Percentiles rank a stretch among this genome's conserved stretches.
Evolutionary conservation across 2,888 invertebrate species (phyloP).

Genomic region (Drosophila bunnanda): DNA sequence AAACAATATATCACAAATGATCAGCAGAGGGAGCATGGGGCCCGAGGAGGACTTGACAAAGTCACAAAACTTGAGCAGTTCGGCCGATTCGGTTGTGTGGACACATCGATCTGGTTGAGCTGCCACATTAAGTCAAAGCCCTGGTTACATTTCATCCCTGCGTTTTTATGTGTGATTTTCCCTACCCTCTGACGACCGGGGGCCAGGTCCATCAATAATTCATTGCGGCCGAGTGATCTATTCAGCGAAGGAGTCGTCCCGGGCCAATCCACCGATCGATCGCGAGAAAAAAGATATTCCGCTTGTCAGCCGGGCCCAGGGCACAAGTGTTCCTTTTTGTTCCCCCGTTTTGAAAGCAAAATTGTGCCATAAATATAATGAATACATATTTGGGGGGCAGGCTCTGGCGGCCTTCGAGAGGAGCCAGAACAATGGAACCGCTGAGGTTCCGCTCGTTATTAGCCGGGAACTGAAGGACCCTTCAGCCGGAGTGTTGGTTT

Average conservation of each 20-base stretch:
- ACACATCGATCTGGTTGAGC: conserved; percentile 46
- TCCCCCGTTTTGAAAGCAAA: conserved; percentile 53
- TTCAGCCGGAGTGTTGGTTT: conserved; percentile 73
- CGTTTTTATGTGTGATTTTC: conserved; percentile 35
- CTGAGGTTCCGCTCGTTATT: conserved; percentile 67
- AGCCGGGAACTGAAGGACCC: conserved; percentile 64
- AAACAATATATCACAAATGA: conserved; percentile 76
- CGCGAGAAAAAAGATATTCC: conserved; percentile 80
- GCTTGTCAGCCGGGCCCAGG: conserved; percentile 65
- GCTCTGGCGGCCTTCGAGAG: conserved; percentile 10
- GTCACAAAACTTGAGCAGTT: conserved; percentile 59
- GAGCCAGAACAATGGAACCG: conserved; percentile 48
- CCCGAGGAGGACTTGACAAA: conserved; percentile 66
- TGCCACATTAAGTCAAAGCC: conserved; percentile 77
- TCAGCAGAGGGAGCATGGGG: not conserved
- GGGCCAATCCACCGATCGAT: conserved; percentile 32
- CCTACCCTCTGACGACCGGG: conserved; percentile 27
- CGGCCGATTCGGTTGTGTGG: conserved; percentile 48
- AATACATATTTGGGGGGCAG: conserved; percentile 60
- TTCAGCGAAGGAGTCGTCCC: conserved; percentile 45
- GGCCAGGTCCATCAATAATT: conserved; percentile 70
- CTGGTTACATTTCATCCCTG: conserved; percentile 46
- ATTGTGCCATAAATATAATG: conserved; percentile 79
- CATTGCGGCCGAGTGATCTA: conserved; percentile 74
- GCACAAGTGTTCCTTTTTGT: conserved; percentile 69